phyloP scores from a whole-genome alignment of 2,113 vertebrate genomes.

The Taurulus bubalis region DNA sequence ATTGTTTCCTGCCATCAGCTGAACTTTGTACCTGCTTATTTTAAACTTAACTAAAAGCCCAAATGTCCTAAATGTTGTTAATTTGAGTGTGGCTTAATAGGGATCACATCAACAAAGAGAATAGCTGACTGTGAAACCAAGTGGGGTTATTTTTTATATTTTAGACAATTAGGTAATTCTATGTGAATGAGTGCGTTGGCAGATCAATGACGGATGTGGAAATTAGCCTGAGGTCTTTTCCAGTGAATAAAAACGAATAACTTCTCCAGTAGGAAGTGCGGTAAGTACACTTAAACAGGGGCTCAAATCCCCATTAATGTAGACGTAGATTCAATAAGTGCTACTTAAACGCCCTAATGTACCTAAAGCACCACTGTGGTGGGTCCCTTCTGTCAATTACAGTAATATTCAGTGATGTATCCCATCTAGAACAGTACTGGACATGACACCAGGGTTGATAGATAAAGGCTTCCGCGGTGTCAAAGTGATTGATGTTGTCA shows the following conservation, averaged over 20 bases:
- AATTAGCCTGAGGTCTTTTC: background rate
- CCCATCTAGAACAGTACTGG: slow-evolving; percentile 11
- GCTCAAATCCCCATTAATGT: background rate
- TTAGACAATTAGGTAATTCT: background rate
- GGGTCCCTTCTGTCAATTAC: slow-evolving; percentile 49
- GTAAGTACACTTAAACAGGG: background rate
- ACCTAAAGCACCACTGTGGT: background rate
- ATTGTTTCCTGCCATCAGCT: background rate
- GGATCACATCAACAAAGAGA: background rate
- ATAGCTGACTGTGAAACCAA: background rate
- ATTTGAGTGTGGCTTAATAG: background rate
- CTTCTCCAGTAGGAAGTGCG: background rate
- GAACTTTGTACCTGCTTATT: background rate
- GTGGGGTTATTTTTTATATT: background rate
- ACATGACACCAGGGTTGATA: slow-evolving; percentile 27
- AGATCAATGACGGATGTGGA: background rate
- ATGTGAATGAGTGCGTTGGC: background rate
- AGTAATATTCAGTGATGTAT: slow-evolving; percentile 35
- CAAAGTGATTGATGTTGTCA: slow-evolving; percentile 58
- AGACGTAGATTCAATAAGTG: background rate
- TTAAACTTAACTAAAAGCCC: background rate
- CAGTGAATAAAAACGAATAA: background rate
- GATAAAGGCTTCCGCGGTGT: slow-evolving; percentile 57
- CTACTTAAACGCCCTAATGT: background rate
- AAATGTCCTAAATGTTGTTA: background rate